Evolutionary conservation across 2,888 invertebrate species (phyloP).

Genomic region (Arctia plantaginis): DNA sequence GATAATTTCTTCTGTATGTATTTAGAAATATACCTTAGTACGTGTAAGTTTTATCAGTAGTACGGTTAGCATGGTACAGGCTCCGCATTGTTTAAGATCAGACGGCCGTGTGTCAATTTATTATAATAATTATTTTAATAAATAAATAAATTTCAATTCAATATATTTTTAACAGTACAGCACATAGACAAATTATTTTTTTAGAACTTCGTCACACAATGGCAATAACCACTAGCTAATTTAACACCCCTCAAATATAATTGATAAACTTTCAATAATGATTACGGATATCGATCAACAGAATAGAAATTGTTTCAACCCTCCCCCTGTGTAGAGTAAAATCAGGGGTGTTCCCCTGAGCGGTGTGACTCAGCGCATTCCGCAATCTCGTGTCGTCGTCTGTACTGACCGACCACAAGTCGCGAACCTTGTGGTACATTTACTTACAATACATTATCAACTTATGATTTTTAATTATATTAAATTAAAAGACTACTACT

Average conservation of each 20-base stretch:
- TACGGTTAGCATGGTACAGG: no score
- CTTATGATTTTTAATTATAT: not conserved
- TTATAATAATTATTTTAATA: no score
- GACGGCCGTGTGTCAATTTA: no score
- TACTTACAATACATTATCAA: constrained; percentile 4
- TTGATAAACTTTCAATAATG: constrained; percentile 25
- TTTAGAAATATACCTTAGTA: no score
- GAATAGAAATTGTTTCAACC: constrained; percentile 33
- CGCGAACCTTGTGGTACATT: constrained; percentile 47
- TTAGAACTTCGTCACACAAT: no score
- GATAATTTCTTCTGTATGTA: no score
- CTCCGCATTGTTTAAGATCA: no score
- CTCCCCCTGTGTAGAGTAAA: constrained; percentile 22
- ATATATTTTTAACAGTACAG: no score
- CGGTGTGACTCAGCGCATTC: constrained; percentile 70
- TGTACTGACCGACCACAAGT: constrained; percentile 51
- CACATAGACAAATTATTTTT: no score
- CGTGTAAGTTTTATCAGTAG: no score
- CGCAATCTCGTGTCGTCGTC: constrained; percentile 45
- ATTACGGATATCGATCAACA: constrained; percentile 38
- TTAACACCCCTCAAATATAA: not conserved
- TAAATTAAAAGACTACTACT: no score
- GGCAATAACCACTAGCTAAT: not conserved
- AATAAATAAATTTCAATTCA: no score
- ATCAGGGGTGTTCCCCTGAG: constrained; percentile 50